Conservation (phyloP, 2,113 vertebrate genomes). For the Caloenas nicobarica region DNA sequence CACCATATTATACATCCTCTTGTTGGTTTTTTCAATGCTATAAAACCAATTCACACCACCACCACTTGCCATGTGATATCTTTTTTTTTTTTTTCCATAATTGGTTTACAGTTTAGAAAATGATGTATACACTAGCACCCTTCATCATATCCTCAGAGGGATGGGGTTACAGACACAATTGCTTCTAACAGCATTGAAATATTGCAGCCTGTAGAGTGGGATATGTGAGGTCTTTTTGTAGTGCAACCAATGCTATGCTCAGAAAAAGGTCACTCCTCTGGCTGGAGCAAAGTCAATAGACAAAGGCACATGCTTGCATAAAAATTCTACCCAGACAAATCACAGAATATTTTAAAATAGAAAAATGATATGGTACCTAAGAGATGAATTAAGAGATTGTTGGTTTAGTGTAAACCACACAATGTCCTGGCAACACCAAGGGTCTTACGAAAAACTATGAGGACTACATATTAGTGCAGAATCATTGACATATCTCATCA, state of each 20-base stretch:
- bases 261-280: neutral
- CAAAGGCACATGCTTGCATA: neutral
- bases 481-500: neutral
- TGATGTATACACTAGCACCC: fast-evolving
- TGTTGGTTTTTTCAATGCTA: neutral
- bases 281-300: neutral
- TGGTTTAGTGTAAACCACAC: neutral
- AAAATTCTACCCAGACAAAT: neutral
- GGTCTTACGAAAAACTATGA: neutral
- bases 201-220: neutral
- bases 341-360: neutral
- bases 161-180: neutral
- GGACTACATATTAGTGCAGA: neutral
- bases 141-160: neutral
- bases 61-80: neutral
- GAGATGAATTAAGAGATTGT: neutral
- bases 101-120: neutral
- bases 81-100: neutral
- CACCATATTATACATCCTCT: neutral
- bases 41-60: neutral
- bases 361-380: neutral
- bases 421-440: neutral
- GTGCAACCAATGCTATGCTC: neutral
- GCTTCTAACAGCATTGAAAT: neutral
- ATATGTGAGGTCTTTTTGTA: neutral